Percentiles rank a stretch among this genome's conserved stretches.
These are phyloP conservation scores for Drosophila willistoni DNA, from an alignment of 1,140 invertebrate genomes.

Conservation along the genomic window DNA sequence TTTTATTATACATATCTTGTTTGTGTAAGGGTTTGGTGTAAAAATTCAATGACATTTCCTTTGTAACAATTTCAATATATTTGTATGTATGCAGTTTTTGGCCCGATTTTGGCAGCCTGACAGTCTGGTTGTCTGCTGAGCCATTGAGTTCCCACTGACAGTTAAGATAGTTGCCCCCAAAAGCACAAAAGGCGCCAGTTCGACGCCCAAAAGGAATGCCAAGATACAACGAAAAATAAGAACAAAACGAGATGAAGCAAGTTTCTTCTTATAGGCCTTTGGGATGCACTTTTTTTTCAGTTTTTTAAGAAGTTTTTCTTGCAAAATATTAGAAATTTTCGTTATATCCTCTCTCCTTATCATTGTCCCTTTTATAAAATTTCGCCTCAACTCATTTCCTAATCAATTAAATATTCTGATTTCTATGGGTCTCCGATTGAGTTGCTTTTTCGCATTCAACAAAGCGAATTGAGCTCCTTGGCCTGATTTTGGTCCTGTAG, in stretches of 20 bases:
- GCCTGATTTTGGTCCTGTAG: constrained; percentile 16
- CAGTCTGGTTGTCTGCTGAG: constrained; percentile 42
- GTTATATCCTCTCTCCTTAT: background rate
- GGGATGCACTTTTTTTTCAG: constrained; percentile 19
- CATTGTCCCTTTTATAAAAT: constrained; percentile 21
- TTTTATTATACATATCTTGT: constrained; percentile 32
- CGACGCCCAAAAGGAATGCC: constrained; percentile 39
- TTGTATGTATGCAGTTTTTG: constrained; percentile 38
- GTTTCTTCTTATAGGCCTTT: constrained; percentile 20
- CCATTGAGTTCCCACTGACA: constrained; percentile 50
- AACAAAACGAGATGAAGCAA: constrained; percentile 27
- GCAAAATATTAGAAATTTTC: constrained; percentile 5
- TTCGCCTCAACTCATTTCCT: constrained; percentile 63
- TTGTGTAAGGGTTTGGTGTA: constrained; percentile 30
- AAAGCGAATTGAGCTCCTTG: constrained; percentile 18
- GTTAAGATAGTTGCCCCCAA: constrained; percentile 40
- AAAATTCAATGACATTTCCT: constrained; percentile 62
- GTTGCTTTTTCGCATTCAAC: constrained; percentile 31
- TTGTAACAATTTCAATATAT: constrained; percentile 45
- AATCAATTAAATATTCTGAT: constrained; percentile 78
- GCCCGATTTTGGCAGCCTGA: constrained; percentile 63
- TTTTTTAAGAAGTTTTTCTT: background rate
- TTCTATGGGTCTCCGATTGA: constrained; percentile 33
- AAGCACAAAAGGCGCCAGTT: constrained; percentile 49
- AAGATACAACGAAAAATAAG: constrained; percentile 4